These are phyloP conservation scores for Hippolais icterina DNA, from an alignment of 2,113 vertebrate species.

Conservation along the genomic window DNA sequence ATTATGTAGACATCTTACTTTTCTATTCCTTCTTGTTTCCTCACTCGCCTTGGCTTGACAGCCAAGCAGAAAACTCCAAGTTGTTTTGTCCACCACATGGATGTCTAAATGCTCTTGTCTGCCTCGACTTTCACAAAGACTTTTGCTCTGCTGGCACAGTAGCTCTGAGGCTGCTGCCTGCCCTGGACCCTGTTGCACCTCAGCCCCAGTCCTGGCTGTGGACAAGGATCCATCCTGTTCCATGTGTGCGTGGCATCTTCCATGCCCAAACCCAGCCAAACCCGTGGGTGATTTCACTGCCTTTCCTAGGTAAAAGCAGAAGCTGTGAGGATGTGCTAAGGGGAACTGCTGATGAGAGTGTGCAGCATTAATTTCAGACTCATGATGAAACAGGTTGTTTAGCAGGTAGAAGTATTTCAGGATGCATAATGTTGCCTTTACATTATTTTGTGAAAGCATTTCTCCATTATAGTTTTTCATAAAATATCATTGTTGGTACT, in stretches of 20 bases:
- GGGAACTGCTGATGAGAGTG: neutral
- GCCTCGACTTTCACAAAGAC: accelerated
- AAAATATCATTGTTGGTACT: neutral
- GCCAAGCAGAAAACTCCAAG: neutral
- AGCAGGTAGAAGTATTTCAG: neutral
- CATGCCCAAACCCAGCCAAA: neutral
- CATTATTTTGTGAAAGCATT: neutral
- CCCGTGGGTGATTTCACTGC: accelerated
- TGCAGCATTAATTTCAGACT: neutral
- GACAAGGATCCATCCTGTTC: accelerated
- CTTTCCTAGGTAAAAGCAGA: neutral
- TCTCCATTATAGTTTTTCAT: neutral
- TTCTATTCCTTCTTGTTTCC: neutral
- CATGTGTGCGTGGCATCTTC: accelerated
- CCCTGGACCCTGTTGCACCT: neutral
- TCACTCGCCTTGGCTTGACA: neutral
- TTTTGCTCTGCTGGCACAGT: neutral
- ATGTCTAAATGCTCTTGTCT: neutral
- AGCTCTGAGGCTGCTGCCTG: neutral
- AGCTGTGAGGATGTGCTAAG: neutral
- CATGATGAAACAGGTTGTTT: neutral
- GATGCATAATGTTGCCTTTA: neutral
- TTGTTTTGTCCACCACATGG: accelerated
- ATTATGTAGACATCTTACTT: neutral
- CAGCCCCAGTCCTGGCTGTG: accelerated